Evolutionary conservation across 2,113 vertebrate species (phyloP).

Genomic region (Trachemys scripta): DNA sequence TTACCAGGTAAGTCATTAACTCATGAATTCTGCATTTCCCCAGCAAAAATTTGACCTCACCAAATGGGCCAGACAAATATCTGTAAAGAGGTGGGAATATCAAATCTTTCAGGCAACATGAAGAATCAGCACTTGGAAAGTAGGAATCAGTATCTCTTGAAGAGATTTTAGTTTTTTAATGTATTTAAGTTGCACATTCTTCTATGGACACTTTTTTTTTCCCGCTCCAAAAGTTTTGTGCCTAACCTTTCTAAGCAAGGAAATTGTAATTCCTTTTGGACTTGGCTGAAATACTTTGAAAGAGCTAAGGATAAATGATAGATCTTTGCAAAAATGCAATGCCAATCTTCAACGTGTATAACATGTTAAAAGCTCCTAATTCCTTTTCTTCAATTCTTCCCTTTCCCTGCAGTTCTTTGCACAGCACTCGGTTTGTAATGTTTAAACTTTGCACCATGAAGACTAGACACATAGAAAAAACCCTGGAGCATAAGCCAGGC

Average conservation of each 20-base stretch:
- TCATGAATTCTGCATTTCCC: neutral
- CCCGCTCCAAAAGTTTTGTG: neutral
- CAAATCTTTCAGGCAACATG: neutral
- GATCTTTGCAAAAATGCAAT: accelerated
- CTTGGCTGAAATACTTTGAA: neutral
- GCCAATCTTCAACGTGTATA: constrained; percentile 41
- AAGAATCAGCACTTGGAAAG: accelerated
- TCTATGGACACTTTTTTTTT: accelerated
- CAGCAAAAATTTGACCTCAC: neutral
- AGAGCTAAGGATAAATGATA: constrained; percentile 5
- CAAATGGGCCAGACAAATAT: neutral
- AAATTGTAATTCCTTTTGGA: neutral
- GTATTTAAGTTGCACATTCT: neutral
- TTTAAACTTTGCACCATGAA: accelerated
- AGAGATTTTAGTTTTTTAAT: neutral
- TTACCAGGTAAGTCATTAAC: neutral
- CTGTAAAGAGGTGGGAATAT: no score
- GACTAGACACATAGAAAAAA: accelerated
- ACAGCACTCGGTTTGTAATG: accelerated
- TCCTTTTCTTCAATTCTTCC: neutral
- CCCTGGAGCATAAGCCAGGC: neutral
- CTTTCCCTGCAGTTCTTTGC: accelerated
- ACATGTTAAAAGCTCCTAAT: neutral
- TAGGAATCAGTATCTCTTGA: neutral
- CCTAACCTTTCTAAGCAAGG: neutral